Percentiles rank a stretch among this genome's conserved stretches.
These are phyloP conservation scores for Oxygymnocypris stewartii DNA, from an alignment of 2,113 vertebrate genomes.

Conservation along the genomic window DNA sequence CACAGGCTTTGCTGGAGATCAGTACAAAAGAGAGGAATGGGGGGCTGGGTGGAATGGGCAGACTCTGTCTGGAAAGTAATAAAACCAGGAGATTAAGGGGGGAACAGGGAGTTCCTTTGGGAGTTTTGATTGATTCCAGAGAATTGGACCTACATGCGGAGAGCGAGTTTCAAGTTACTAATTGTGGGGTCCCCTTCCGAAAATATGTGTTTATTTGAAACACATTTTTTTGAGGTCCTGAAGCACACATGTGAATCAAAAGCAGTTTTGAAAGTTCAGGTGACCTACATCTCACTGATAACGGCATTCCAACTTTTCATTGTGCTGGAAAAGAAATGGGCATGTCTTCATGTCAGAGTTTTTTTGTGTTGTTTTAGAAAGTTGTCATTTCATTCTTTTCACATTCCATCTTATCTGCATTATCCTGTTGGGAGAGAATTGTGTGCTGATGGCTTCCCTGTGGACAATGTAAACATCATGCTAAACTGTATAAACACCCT, in stretches of 20 bases:
- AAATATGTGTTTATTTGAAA: constrained; percentile 76
- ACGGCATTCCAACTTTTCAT: background rate
- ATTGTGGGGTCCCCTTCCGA: constrained; percentile 74
- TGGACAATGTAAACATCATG: constrained; percentile 73
- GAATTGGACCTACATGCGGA: constrained; percentile 74
- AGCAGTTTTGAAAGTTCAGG: constrained; percentile 33
- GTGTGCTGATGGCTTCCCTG: constrained; percentile 70
- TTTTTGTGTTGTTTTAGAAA: background rate
- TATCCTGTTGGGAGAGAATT: constrained; percentile 67
- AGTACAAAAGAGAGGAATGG: constrained; percentile 76
- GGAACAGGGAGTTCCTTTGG: constrained; percentile 76
- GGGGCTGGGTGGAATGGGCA: constrained; percentile 76
- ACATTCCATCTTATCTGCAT: constrained; percentile 66
- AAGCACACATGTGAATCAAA: constrained; percentile 35
- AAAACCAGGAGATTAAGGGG: constrained; percentile 82
- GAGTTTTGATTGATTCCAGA: constrained; percentile 81
- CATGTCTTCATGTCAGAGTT: background rate
- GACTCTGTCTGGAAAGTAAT: constrained; percentile 82
- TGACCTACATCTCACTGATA: background rate
- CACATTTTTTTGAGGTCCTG: constrained; percentile 65
- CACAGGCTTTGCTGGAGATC: constrained; percentile 74
- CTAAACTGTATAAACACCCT: constrained; percentile 71
- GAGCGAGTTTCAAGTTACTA: constrained; percentile 76
- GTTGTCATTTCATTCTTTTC: constrained; percentile 59
- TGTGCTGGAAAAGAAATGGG: background rate